Percentiles rank a stretch among this genome's conserved stretches.
Evolutionary conservation across 2,888 invertebrate species (phyloP).

Genomic region (Apodemia mormo): DNA sequence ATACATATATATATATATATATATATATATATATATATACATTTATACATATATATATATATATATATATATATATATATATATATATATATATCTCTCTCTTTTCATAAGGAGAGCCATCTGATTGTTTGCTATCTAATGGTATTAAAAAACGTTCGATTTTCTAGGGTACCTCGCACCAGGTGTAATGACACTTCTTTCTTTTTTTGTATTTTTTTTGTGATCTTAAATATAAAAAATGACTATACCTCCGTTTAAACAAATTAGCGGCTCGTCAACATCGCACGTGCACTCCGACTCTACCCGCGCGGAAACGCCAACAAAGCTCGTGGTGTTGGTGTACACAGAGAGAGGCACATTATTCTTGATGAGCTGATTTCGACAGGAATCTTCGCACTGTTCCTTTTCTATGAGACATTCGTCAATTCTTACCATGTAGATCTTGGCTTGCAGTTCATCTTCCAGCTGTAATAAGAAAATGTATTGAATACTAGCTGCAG

Average conservation of each 20-base stretch:
- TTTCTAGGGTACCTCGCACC: too few species aligned
- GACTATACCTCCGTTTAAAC: constrained; percentile 88
- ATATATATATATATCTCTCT: too few species aligned
- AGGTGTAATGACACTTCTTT: too few species aligned
- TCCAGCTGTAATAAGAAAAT: constrained; percentile 77
- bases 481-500: neutral
- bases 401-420: constrained; percentile 91
- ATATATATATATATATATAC: too few species aligned
- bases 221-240: too few species aligned
- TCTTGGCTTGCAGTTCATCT: constrained; percentile 85
- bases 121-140: too few species aligned
- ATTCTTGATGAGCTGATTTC: constrained; percentile 88
- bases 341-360: constrained; percentile 91
- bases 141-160: too few species aligned
- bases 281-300: constrained; percentile 90
- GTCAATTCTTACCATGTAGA: constrained; percentile 95
- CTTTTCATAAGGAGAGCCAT: too few species aligned
- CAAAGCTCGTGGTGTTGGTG: constrained; percentile 96
- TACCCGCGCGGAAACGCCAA: constrained; percentile 93
- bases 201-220: too few species aligned
- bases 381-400: constrained; percentile 89
- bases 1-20: too few species aligned
- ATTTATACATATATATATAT: too few species aligned
- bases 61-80: too few species aligned
- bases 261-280: constrained; percentile 77